phyloP scores from a whole-genome alignment of 92 coral and sea anemone species.

The Hydrozoanthus gracilis region DNA sequence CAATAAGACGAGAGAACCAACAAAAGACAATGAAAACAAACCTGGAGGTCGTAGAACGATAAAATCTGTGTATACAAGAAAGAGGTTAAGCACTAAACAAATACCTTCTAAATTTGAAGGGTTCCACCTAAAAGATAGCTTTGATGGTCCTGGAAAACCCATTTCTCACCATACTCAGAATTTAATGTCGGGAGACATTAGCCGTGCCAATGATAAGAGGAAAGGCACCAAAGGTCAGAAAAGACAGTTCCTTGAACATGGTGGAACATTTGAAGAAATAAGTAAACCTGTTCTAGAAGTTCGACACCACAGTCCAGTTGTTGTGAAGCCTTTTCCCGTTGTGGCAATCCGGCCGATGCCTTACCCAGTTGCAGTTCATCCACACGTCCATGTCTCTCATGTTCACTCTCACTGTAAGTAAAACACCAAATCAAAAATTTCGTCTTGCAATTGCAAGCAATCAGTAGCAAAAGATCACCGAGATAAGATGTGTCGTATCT shows the following conservation, averaged over 20 bases:
- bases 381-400: slow-evolving; percentile 81
- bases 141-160: neutral
- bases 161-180: neutral
- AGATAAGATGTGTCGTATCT: neutral
- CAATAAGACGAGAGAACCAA: neutral
- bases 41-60: neutral
- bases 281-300: slow-evolving; percentile 58
- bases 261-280: slow-evolving; percentile 48
- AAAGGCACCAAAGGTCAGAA: slow-evolving; percentile 42
- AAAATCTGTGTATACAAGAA: neutral
- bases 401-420: slow-evolving; percentile 88
- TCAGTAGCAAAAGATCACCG: neutral
- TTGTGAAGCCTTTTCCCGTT: slow-evolving; percentile 95
- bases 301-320: slow-evolving; percentile 70
- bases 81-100: neutral
- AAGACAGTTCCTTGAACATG: slow-evolving; percentile 42
- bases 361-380: slow-evolving; percentile 74
- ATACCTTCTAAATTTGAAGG: neutral
- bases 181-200: slow-evolving; percentile 17
- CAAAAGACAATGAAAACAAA: neutral
- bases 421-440: neutral
- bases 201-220: neutral
- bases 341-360: slow-evolving; percentile 84
- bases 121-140: neutral
- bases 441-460: neutral